Percentiles rank a stretch among this genome's conserved stretches.
Evolutionary conservation across 1,140 invertebrate genomes (phyloP).

Genomic region (Drosophila santomea): DNA sequence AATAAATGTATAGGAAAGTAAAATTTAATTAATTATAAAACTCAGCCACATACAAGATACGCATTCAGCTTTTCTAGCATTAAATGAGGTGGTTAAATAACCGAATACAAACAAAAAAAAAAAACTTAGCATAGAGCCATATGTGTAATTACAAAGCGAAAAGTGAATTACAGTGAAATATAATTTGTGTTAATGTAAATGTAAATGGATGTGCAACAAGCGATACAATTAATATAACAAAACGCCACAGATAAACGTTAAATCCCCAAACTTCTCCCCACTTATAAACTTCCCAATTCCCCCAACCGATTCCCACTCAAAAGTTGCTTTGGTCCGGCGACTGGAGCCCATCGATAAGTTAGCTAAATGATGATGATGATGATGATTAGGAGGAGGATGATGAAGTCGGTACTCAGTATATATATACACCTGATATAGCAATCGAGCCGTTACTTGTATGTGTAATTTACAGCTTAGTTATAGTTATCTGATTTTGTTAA

Average conservation of each 20-base stretch:
- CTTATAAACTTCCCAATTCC: not conserved
- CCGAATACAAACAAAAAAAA: not conserved
- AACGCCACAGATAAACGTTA: constrained; percentile 15
- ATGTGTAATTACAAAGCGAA: constrained; percentile 67
- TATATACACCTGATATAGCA: constrained; percentile 50
- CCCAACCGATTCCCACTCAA: constrained; percentile 20
- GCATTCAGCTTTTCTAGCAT: constrained; percentile 66
- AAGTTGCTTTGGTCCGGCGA: constrained; percentile 54
- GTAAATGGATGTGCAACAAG: constrained; percentile 46
- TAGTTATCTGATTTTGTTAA: constrained; percentile 63
- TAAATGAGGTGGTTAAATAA: constrained; percentile 45
- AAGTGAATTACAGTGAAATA: constrained; percentile 35
- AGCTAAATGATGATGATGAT: constrained; percentile 39
- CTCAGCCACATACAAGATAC: constrained; percentile 51
- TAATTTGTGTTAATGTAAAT: constrained; percentile 41
- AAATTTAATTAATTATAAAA: constrained; percentile 45
- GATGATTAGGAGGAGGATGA: constrained; percentile 14
- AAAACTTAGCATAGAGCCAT: constrained; percentile 36
- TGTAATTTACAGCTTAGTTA: constrained; percentile 73
- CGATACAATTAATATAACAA: constrained; percentile 20
- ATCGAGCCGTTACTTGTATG: constrained; percentile 61
- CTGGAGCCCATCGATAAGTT: constrained; percentile 59
- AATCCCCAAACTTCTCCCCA: not conserved
- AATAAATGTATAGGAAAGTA: constrained; percentile 46
- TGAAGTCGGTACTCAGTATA: constrained; percentile 30